Percentiles rank a stretch among this genome's conserved stretches.
Evolutionary conservation across 2,888 invertebrate species (phyloP).

Genomic region (Blastobasis lacticolella): DNA sequence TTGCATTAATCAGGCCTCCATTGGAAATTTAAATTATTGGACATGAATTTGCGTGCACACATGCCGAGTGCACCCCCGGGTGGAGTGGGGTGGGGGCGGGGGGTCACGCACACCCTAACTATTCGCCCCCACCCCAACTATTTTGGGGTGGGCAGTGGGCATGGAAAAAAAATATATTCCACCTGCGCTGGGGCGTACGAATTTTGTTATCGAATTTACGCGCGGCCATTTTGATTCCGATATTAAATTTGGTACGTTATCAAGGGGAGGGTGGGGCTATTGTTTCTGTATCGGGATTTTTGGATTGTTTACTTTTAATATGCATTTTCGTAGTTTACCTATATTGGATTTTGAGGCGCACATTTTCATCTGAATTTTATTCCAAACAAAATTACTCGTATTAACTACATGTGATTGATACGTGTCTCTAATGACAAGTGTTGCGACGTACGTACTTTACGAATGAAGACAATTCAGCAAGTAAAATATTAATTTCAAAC

Average conservation of each 20-base stretch:
- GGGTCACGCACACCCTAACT: constrained; percentile 58
- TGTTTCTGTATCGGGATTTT: too few relatives aligned
- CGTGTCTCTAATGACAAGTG: too few relatives aligned
- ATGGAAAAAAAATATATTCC: constrained; percentile 64
- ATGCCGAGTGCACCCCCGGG: constrained; percentile 43
- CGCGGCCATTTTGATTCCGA: constrained; percentile 59
- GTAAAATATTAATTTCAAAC: too few relatives aligned
- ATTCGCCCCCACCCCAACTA: constrained; percentile 56
- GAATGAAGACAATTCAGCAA: too few relatives aligned
- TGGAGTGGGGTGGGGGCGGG: constrained; percentile 27
- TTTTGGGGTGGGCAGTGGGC: constrained; percentile 62
- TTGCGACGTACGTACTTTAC: too few relatives aligned
- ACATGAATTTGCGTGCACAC: constrained; percentile 69
- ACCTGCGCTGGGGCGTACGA: constrained; percentile 58
- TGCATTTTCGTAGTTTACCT: too few relatives aligned
- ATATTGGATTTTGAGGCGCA: too few relatives aligned
- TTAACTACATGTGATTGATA: too few relatives aligned
- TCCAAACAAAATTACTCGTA: too few relatives aligned
- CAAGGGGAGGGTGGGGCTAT: too few relatives aligned
- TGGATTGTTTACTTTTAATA: too few relatives aligned
- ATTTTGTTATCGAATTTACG: constrained; percentile 57
- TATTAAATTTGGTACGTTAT: not conserved
- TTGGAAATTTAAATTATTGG: constrained; percentile 72
- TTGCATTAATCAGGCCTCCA: constrained; percentile 24
- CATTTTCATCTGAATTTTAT: too few relatives aligned